A percentile compares a stretch with the other conserved stretches of the same genome.
Evolutionary conservation across 2,888 invertebrate genomes (phyloP).

Genomic region (Aphidoletes aphidimyza): DNA sequence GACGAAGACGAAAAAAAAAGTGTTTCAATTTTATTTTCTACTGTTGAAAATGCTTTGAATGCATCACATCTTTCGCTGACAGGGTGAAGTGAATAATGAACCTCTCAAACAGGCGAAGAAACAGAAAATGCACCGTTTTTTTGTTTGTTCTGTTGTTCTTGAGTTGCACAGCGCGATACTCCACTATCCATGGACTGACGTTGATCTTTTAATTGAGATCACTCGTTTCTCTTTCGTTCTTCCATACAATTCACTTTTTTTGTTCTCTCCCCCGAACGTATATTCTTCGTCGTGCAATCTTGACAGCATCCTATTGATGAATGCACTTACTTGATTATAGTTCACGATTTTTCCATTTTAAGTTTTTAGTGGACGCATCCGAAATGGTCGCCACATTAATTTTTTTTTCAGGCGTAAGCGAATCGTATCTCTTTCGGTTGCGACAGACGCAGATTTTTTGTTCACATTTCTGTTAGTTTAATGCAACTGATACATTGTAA

Average conservation of each 20-base stretch:
- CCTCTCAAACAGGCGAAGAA: background rate
- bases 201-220: constrained; percentile 49
- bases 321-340: constrained; percentile 44
- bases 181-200: background rate
- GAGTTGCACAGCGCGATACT: no score
- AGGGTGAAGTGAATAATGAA: constrained; percentile 46
- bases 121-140: background rate
- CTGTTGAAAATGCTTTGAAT: no score
- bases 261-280: no score
- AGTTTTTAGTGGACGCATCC: background rate
- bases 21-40: background rate
- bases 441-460: background rate
- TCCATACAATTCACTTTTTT: background rate
- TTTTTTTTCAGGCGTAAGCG: background rate
- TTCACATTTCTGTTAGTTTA: background rate
- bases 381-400: background rate
- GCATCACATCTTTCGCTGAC: background rate
- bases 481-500: background rate
- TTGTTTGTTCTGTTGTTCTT: background rate
- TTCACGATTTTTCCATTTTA: constrained; percentile 5
- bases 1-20: background rate
- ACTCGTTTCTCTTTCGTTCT: constrained; percentile 17
- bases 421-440: background rate
- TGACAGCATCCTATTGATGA: constrained; percentile 33
- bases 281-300: background rate